phyloP scores from a whole-genome alignment of 2,113 vertebrate genomes.

The Nyctibius bracteatus region DNA sequence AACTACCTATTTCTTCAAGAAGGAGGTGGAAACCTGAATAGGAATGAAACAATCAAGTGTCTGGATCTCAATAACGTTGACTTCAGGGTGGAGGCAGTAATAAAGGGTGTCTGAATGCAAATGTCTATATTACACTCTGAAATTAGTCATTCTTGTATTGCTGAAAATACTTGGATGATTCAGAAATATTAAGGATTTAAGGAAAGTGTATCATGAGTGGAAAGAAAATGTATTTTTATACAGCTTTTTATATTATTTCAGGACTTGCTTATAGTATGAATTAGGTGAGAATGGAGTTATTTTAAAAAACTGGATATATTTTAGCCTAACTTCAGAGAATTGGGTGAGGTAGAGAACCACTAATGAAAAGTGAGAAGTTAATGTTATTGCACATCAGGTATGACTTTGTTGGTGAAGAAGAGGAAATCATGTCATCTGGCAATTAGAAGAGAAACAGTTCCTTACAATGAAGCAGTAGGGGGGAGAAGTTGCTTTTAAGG shows the following conservation, averaged over 20 bases:
- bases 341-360: background rate
- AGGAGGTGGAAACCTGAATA: background rate
- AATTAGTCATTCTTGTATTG: background rate
- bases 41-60: background rate
- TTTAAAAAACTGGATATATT: background rate
- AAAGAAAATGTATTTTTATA: background rate
- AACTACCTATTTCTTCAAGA: background rate
- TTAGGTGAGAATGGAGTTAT: background rate
- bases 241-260: background rate
- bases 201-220: background rate
- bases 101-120: background rate
- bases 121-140: background rate
- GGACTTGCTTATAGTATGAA: background rate
- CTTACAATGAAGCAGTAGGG: background rate
- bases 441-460: background rate
- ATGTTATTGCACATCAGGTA: background rate
- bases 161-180: background rate
- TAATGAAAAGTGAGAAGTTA: background rate
- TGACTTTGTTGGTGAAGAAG: background rate
- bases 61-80: background rate
- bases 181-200: background rate
- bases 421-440: background rate
- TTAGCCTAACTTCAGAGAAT: background rate
- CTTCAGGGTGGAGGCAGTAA: background rate
- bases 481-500: background rate